Percentiles rank a stretch among this genome's conserved stretches.
Evolutionary conservation across 2,797 vertebrate species (phyloP).

Genomic region (Microtus californicus): DNA sequence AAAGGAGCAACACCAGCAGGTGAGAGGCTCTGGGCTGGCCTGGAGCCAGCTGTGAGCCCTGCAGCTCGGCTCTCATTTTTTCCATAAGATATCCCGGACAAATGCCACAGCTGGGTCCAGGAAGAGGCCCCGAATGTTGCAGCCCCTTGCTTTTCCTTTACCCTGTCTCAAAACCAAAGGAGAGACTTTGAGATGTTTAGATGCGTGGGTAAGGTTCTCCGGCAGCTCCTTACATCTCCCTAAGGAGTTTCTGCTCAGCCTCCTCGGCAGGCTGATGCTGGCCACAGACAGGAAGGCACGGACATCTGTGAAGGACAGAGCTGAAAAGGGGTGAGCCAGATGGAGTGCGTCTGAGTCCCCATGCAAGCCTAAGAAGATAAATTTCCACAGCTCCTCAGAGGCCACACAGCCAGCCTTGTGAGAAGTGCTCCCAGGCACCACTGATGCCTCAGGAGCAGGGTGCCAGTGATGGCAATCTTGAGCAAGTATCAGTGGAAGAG

Average conservation of each 20-base stretch:
- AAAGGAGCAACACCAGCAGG: not conserved
- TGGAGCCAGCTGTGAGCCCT: not conserved
- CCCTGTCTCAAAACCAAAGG: not conserved
- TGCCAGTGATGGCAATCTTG: not conserved
- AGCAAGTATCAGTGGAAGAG: not conserved
- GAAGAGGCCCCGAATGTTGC: not conserved
- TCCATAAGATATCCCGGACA: not conserved
- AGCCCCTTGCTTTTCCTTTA: not conserved
- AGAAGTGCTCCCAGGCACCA: not conserved
- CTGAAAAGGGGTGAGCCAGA: not conserved
- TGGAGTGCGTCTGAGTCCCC: not conserved
- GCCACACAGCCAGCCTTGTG: not conserved
- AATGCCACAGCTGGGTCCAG: not conserved
- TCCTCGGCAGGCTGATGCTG: not conserved
- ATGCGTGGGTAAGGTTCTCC: rapidly evolving
- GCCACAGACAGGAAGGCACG: not conserved
- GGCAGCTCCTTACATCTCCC: not conserved
- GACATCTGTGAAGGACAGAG: not conserved
- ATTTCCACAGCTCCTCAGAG: not conserved
- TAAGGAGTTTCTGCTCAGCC: not conserved
- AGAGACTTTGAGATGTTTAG: not conserved
- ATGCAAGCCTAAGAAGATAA: not conserved
- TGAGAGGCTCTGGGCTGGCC: not conserved
- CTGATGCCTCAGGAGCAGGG: too few species aligned
- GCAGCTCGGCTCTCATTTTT: not conserved